Conservation (phyloP, 1,140 invertebrate genomes). For the Microplitis demolitor region DNA sequence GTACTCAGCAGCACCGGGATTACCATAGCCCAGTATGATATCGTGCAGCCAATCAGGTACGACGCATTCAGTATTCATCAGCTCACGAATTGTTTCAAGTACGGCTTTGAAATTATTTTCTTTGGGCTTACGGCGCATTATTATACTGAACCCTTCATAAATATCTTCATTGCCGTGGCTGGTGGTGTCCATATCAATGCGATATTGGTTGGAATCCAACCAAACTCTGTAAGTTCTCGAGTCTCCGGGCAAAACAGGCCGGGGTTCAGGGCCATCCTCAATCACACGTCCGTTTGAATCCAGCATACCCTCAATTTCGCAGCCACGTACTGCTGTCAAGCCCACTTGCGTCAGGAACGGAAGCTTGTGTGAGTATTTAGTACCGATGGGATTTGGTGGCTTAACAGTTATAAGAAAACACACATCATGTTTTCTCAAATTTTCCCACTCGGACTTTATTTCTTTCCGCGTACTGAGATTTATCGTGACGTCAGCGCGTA, state of each 20-base stretch:
- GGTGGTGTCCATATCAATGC: slow-evolving; percentile 85
- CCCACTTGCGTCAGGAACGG: slow-evolving; percentile 92
- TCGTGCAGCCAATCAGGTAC: slow-evolving; percentile 99
- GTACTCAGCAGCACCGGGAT: slow-evolving; percentile 95
- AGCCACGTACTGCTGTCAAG: slow-evolving; percentile 90
- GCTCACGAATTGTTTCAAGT: slow-evolving; percentile 94
- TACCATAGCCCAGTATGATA: slow-evolving; percentile 96
- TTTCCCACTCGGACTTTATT: slow-evolving; percentile 97
- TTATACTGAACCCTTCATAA: slow-evolving; percentile 96
- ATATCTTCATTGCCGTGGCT: slow-evolving; percentile 80
- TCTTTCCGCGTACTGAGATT: slow-evolving; percentile 88
- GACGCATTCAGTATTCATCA: slow-evolving; percentile 99
- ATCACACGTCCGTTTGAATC: slow-evolving; percentile 94
- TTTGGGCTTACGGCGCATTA: slow-evolving; percentile 97
- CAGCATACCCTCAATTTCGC: slow-evolving; percentile 99
- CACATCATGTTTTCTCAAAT: slow-evolving; percentile 94
- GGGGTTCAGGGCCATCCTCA: slow-evolving; percentile 93
- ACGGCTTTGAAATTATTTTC: slow-evolving; percentile 99
- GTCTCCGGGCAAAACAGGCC: slow-evolving; percentile 85
- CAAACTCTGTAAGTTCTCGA: slow-evolving; percentile 90
- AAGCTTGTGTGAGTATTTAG: slow-evolving; percentile 79
- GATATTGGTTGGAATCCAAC: slow-evolving; percentile 96
- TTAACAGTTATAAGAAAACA: slow-evolving; percentile 94
- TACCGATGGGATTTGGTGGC: slow-evolving; percentile 82
- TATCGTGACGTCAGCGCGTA: slow-evolving; percentile 92